Evolutionary conservation across 37 sponge, comb jelly and placozoan genomes (phyloP), one percentile per base, ranked within the genome.

Genomic region (Beroe ovata): DNA sequence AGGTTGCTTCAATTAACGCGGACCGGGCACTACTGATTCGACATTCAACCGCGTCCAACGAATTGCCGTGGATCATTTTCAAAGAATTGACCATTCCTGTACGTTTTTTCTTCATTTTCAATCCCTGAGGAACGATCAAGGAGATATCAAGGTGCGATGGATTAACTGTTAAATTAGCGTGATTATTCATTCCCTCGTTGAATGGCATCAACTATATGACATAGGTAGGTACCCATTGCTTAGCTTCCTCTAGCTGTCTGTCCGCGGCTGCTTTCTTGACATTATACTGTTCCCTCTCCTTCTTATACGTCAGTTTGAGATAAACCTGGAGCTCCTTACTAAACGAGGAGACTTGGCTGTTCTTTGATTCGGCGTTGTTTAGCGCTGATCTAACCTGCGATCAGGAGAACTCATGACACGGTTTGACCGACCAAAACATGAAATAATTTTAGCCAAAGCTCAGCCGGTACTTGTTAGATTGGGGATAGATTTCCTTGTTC

Each of bases 181-280:
- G n/a, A n/a, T n/a, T n/a, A n/a, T n/a, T n/a, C n/a, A n/a, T n/a
- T n/a, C n/a, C n/a, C n/a, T n/a, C n/a, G n/a, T n/a, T n/a, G n/a
- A n/a, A n/a, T n/a, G n/a, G n/a, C n/a, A n/a, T n/a, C n/a, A n/a
- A n/a, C n/a, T n/a, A n/a, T n/a, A n/a, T n/a, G n/a, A n/a, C n/a
- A n/a, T n/a, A n/a, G n/a, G n/a, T n/a, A n/a, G n/a, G n/a, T 19
- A 77, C 84, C 84, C 84, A 77, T 77, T 77, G 84, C 28, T 77
- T 77, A 25, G 84, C 84, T 42, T 38, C 84, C 25, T 77, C 84
- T 11, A 77, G 47, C 54, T 77, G 84, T 19, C 41, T 77, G 28
- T 77, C 84, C 21, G 84, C 84, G 18, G 84, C 84, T 40, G 54
- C 54, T 35, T 77, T 77, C 84, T 77, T 77, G 4, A 77, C 26